A percentile compares a stretch with the other conserved stretches of the same genome.
These are phyloP conservation scores for Echinarachnius parma DNA, from an alignment of 53 echinoderm and acorn worm species.

Conservation along the genomic window DNA sequence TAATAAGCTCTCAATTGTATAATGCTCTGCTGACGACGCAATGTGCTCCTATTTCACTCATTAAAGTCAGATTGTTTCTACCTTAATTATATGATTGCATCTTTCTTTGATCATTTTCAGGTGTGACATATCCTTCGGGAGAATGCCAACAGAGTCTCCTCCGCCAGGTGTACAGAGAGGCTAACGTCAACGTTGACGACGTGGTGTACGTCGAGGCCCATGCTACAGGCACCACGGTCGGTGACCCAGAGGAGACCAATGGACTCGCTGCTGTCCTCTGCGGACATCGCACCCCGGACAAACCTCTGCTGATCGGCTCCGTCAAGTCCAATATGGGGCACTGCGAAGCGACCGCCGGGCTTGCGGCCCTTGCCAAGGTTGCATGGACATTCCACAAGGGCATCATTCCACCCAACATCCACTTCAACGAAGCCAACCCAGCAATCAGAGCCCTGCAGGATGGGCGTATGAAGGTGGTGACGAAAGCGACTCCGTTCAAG, in stretches of 20 bases:
- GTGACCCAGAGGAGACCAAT: constrained; percentile 73
- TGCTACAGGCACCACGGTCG: constrained; percentile 82
- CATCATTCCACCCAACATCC: constrained; percentile 72
- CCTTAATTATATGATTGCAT: too few species aligned
- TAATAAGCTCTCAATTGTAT: too few species aligned
- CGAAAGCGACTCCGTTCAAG: constrained; percentile 52
- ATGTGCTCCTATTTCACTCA: too few species aligned
- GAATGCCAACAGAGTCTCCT: constrained; percentile 54
- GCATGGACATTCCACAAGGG: constrained; percentile 52
- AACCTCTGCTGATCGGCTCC: constrained; percentile 75
- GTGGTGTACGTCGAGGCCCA: constrained; percentile 82
- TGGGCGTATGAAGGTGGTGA: constrained; percentile 71
- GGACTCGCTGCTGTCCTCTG: constrained; percentile 68
- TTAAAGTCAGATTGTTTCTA: too few species aligned
- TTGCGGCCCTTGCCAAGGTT: constrained; percentile 76
- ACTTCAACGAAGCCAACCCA: constrained; percentile 73
- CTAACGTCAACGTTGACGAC: constrained; percentile 59
- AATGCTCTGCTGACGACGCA: too few species aligned
- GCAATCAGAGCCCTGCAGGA: constrained; percentile 65
- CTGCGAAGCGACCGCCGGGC: constrained; percentile 72
- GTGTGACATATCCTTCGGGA: constrained; percentile 78
- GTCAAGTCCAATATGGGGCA: constrained; percentile 93
- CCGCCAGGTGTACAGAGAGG: constrained; percentile 55
- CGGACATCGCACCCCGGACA: constrained; percentile 46
- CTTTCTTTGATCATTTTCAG: constrained; percentile 40